phyloP scores from a whole-genome alignment of 2,888 invertebrate species.

The Tortricodes alternella region DNA sequence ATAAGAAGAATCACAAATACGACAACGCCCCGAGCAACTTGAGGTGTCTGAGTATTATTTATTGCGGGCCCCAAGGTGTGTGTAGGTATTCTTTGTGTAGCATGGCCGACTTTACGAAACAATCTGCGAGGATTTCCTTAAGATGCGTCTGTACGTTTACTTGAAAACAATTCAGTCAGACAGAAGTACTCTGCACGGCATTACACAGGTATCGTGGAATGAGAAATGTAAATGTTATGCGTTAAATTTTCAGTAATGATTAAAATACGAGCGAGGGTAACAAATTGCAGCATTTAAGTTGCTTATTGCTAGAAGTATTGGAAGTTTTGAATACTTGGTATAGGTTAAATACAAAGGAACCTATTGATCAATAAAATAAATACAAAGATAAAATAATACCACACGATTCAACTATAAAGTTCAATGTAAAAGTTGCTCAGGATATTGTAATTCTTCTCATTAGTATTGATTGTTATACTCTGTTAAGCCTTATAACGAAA shows the following conservation, averaged over 20 bases:
- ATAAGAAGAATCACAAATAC: conserved; percentile 2
- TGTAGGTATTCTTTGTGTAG: not conserved
- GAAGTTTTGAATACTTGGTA: too few relatives aligned
- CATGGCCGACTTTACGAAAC: conserved; percentile 7
- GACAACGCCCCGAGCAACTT: not conserved
- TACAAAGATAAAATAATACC: too few relatives aligned
- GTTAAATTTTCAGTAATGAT: conserved; percentile 1
- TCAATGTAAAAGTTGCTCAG: too few relatives aligned
- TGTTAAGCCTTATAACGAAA: too few relatives aligned
- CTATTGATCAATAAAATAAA: too few relatives aligned
- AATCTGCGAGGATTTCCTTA: conserved; percentile 14
- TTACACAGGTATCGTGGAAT: not conserved
- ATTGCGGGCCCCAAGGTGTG: conserved; percentile 3
- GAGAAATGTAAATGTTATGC: not conserved
- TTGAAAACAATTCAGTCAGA: conserved; percentile 15
- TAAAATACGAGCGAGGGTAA: too few relatives aligned
- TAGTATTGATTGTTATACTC: too few relatives aligned
- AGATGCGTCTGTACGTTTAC: conserved; percentile 10
- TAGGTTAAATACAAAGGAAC: too few relatives aligned
- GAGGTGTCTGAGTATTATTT: conserved; percentile 7
- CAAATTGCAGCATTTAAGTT: not conserved
- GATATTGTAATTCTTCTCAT: too few relatives aligned
- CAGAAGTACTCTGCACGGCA: not conserved
- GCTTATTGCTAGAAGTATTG: too few relatives aligned
- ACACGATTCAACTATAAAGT: too few relatives aligned